Evolutionary conservation across 2,113 vertebrate genomes (phyloP), one percentile per base, ranked within the genome.

Genomic region (Odobenus rosmarus): DNA sequence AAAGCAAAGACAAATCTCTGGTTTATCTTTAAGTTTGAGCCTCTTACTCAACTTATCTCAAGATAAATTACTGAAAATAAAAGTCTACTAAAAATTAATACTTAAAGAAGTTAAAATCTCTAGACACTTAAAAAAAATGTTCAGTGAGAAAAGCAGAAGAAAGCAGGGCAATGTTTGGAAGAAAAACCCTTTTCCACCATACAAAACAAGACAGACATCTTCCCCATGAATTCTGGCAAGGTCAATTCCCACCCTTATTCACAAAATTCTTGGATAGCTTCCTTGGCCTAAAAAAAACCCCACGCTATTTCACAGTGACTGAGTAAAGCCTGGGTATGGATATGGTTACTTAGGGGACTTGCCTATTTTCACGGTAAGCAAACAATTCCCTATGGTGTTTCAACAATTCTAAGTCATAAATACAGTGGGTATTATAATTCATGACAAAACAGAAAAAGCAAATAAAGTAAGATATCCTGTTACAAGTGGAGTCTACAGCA

Each of bases 161-260:
- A 96, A 84, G 15, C 19, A 80, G 33, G 72, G 51, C 74, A 89
- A 94, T 42, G 19, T 83, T 76, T 88, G 28, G 46, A 77, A 79
- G 46, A 97, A 87, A 97, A 95, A 59, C 59, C 31, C 24, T 71
- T 81, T 96, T 88, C 82, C 1, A 91, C 51, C 49, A 95, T 24
- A 96, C 42, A 97, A 93, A 95, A 97, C 19, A 95, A 95, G 51
- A 92, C 4, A 81, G 88, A 57, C 67, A 93, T 91, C 80, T 90
- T 94, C 74, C 76, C 69, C 42, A 39, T 87, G 92, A 89, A 80
- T 95, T 90, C 89, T 97, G 85, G 42, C 85, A 94, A 96, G 72
- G 74, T 69, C 89, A 89, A 92, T 61, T 51, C 81, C 94, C 81
- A 87, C 74, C 46, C 91, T 91, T 61, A 94, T 77, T 95, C 95